Evolutionary conservation across 1,140 invertebrate genomes (phyloP), one percentile per base, ranked within the genome.

Genomic region (Pristionchus pacificus): DNA sequence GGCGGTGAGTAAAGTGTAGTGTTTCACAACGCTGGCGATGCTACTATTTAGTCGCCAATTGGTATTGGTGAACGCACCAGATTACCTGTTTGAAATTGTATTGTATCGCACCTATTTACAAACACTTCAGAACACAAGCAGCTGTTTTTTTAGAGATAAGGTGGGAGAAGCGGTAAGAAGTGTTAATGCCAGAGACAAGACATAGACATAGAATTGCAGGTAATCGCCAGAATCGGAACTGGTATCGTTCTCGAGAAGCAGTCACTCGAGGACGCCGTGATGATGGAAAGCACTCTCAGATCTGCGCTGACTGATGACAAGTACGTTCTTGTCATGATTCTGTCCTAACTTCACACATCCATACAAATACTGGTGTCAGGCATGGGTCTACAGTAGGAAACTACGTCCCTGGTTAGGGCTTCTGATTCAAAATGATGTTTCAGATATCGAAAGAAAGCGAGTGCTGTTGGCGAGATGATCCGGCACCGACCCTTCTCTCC

Each of bases 221-320:
- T n/a, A n/a, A 62, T 62, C 27, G 60, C 15, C 27, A 24, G 63
- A 15, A 30, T 65, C 28, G 63, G 63, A 14, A 65, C 63, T 0
- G 63, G 63, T 14, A 65, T 65, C 13, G 29, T 32, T 10, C 24
- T 65, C 19, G 33, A 49, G 33, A 65, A 65, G 27, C n/a, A 62
- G 28, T 29, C n/a, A 24, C 27, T 62, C 15, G 28, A 0, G 27
- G 27, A 29, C 0, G 15, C 60, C 0, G 27, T 24, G 15, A 0
- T 24, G 15, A 15, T 62, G 15, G 60, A 62, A 27, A 62, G 27
- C 15, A 15, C 28, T 29, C n/a, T 62, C 27, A 15, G 60, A 0
- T 0, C n/a, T 19, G n/a, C 28, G 27, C n/a, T 62, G n/a, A 27
- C 15, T 15, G 0, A 62, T 62, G 60, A 62, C 60, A 62, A 0